phyloP scores from a whole-genome alignment of 2,888 invertebrate species.

The Drosophila kuntzei region DNA sequence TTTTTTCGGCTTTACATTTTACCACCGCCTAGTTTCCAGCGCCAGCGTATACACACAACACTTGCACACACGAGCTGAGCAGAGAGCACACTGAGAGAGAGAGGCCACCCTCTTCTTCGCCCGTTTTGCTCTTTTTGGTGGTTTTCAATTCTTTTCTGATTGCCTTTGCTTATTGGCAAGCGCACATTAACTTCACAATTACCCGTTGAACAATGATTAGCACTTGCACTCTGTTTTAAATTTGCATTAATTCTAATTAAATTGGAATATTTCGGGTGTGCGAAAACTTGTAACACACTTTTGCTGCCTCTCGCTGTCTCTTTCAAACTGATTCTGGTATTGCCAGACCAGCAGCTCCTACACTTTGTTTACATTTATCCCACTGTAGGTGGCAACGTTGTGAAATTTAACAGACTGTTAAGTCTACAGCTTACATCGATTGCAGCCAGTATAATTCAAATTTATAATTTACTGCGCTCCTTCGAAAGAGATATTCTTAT shows the following conservation, averaged over 20 bases:
- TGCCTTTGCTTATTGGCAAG: constrained; percentile 18
- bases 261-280: constrained; percentile 66
- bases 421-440: background rate
- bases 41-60: constrained; percentile 78
- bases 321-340: constrained; percentile 65
- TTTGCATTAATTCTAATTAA: constrained; percentile 65
- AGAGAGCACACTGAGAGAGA: constrained; percentile 39
- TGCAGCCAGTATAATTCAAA: constrained; percentile 22
- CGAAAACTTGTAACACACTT: constrained; percentile 73
- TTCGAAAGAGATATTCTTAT: background rate
- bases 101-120: constrained; percentile 56
- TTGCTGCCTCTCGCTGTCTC: constrained; percentile 75
- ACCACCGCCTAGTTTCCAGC: constrained; percentile 79
- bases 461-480: background rate
- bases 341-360: constrained; percentile 49
- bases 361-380: constrained; percentile 59
- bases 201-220: constrained; percentile 55
- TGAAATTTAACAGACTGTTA: constrained; percentile 36
- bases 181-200: constrained; percentile 32
- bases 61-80: constrained; percentile 63
- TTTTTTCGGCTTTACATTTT: constrained; percentile 69
- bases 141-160: constrained; percentile 41
- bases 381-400: constrained; percentile 40
- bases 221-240: constrained; percentile 49
- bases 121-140: constrained; percentile 35